These are phyloP conservation scores for Dicyema japonicum DNA, from an alignment of 1,140 invertebrate genomes.

Conservation along the genomic window DNA sequence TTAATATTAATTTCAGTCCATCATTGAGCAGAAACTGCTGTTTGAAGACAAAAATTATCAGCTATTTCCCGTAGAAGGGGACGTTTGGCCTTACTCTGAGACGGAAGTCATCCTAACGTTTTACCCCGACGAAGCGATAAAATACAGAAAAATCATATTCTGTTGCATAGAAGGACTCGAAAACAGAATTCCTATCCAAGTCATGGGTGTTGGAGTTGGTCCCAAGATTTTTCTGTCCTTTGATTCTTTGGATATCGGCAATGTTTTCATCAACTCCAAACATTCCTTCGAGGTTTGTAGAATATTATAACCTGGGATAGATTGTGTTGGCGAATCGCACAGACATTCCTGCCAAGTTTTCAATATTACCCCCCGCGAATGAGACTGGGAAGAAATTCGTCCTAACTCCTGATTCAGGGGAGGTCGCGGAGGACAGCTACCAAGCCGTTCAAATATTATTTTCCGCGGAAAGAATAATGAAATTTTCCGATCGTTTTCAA, in stretches of 20 bases:
- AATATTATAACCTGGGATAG: no score
- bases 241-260: conserved; percentile 15
- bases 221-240: conserved; percentile 16
- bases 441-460: conserved; percentile 16
- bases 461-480: no score
- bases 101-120: conserved; percentile 15
- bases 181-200: conserved; percentile 12
- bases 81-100: conserved; percentile 18
- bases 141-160: conserved; percentile 13
- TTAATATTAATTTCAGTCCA: background rate
- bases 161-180: conserved; percentile 19
- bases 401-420: conserved; percentile 16
- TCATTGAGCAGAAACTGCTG: background rate
- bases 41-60: conserved; percentile 2
- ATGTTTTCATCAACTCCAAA: conserved; percentile 16
- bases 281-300: conserved; percentile 19
- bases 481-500: no score
- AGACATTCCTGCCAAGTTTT: conserved; percentile 19
- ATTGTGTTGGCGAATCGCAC: conserved; percentile 18
- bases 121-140: conserved; percentile 13
- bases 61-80: conserved; percentile 13
- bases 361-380: conserved; percentile 8
- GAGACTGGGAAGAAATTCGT: conserved; percentile 14
- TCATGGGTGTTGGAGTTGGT: conserved; percentile 15
- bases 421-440: conserved; percentile 15